Evolutionary conservation across 2,113 vertebrate species (phyloP).

Genomic region (Rhinoderma darwinii): DNA sequence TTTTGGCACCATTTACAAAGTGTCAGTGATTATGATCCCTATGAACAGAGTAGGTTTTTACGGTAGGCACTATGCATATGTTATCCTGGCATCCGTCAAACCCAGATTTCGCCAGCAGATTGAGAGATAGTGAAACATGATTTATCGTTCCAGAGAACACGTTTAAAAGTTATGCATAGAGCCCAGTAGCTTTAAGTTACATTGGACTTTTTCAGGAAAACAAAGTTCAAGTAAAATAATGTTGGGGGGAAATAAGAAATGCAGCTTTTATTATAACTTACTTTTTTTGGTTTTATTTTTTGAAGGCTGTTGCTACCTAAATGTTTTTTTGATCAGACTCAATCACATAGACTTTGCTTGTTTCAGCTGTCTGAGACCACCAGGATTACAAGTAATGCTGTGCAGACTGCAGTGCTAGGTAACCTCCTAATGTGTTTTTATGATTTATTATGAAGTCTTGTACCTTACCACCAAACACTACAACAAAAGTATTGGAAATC

Average conservation of each 20-base stretch:
- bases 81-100: no score
- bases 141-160: background rate
- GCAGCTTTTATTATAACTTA: background rate
- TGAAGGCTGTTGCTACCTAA: slow-evolving; percentile 20
- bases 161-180: background rate
- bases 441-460: slow-evolving; percentile 58
- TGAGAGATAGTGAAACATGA: background rate
- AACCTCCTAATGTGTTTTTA: slow-evolving; percentile 44
- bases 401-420: slow-evolving; percentile 17
- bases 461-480: slow-evolving; percentile 54
- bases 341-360: slow-evolving; percentile 35
- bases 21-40: no score
- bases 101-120: no score
- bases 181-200: background rate
- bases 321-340: slow-evolving; percentile 13
- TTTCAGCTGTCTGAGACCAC: slow-evolving; percentile 56
- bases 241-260: background rate
- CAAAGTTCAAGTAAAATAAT: background rate
- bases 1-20: no score
- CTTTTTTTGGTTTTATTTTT: background rate
- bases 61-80: no score
- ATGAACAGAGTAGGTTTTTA: no score
- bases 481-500: slow-evolving; percentile 55
- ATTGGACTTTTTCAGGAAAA: background rate
- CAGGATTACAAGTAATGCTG: slow-evolving; percentile 46